Evolutionary conservation across 2,797 vertebrate species (phyloP), one percentile per base, ranked within the genome.

Genomic region (Fratercula arctica): DNA sequence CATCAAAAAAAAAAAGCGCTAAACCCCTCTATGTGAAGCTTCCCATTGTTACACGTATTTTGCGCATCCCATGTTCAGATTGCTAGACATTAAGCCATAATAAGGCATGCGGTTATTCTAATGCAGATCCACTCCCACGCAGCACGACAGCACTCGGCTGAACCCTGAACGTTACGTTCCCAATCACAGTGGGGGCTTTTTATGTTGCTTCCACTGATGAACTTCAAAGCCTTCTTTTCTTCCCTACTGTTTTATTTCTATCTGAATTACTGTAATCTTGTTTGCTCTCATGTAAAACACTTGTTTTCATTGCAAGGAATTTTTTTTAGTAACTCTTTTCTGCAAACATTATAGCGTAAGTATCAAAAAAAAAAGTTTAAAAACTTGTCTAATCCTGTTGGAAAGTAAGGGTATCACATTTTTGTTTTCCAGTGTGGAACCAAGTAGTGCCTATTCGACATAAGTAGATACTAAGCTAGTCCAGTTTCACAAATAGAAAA

Each of bases 171-270:
- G 26, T 11, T 60, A 12, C 93, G 54, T 84, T 93, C 92, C 70
- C 87, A 57, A 6, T 85, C 94, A 70, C 89, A 95, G 94, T 91
- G 87, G 91, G 90, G 83, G 85, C 80, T 96, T 91, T 96, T 95
- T 95, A 72, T 95, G 93, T 90, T 28, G 4, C 74, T 93, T 89
- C 89, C 94, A 93, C 80, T 77, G 93, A 95, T 94, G 94, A 96
- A 93, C 90, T 96, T 96, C 95, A 95, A 95, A 96, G 93, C 80
- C 35, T 60, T 94, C 63, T 81, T 73, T 88, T 90, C 95, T 88
- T 53, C 85, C 96, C 95, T 64, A 90, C 85, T 88, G 87, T 84
- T 97, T 95, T 76, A 91, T 90, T 95, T 82, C 87, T 91, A n/a
- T 88, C 85, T 89, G 91, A 96, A 95, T 95, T 76, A 86, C 74